Conservation (phyloP, 2,888 invertebrate species). For the Gastrophysa polygoni region DNA sequence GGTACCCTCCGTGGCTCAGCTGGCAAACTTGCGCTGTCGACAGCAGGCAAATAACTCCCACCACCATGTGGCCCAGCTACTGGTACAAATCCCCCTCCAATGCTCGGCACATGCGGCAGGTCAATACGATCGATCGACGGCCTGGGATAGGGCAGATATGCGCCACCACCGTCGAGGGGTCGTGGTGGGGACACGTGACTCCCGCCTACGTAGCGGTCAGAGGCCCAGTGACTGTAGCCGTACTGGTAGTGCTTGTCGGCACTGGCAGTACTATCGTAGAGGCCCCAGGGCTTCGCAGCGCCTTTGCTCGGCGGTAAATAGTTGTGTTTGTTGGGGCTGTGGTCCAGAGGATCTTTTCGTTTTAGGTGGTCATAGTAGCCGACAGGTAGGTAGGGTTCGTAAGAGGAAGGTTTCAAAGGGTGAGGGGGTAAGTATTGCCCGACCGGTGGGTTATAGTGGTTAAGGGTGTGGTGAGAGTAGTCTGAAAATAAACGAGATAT, state of each 20-base stretch:
- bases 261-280: conserved; percentile 54
- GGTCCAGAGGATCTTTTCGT: conserved; percentile 34
- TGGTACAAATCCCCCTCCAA: background rate
- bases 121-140: background rate
- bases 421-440: conserved; percentile 27
- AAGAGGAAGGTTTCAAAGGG: conserved; percentile 16
- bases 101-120: background rate
- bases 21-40: conserved; percentile 46
- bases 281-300: conserved; percentile 51
- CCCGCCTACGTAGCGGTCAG: conserved; percentile 36
- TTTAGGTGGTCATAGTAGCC: conserved; percentile 40
- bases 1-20: conserved; percentile 44
- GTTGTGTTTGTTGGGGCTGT: conserved; percentile 37
- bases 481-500: conserved; percentile 46
- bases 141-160: conserved; percentile 30
- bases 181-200: conserved; percentile 32
- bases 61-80: background rate
- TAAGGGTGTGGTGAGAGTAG: conserved; percentile 41
- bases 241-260: conserved; percentile 38
- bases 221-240: conserved; percentile 49
- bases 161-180: conserved; percentile 23
- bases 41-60: conserved; percentile 10
- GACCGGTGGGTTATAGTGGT: conserved; percentile 34
- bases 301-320: conserved; percentile 51
- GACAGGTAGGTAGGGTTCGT: conserved; percentile 44